A percentile compares a stretch with the other conserved stretches of the same genome.
Conservation (phyloP, 2,797 vertebrate species). For the Diglossa cyanea region DNA sequence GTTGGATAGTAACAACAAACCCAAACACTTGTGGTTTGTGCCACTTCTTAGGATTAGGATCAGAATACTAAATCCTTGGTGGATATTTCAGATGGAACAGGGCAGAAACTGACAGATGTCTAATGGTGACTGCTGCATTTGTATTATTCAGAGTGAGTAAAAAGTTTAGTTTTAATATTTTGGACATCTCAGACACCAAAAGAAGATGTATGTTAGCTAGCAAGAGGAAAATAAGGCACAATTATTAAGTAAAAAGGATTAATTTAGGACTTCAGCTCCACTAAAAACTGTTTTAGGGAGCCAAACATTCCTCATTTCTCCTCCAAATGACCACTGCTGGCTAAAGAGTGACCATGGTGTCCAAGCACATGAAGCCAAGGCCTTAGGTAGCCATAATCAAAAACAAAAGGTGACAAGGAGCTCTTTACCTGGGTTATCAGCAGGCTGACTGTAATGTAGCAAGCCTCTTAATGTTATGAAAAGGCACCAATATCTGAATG, state of each 20-base stretch:
- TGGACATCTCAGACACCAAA: not conserved
- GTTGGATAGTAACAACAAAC: not conserved
- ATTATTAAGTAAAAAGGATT: not conserved
- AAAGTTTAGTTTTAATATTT: not conserved
- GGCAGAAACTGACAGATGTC: not conserved
- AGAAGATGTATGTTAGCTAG: rapidly evolving
- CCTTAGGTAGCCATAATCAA: not conserved
- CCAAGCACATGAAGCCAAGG: not conserved
- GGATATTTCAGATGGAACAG: not conserved
- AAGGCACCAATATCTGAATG: not conserved
- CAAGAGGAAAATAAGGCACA: not conserved
- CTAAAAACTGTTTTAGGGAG: not conserved
- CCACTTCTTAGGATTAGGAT: not conserved
- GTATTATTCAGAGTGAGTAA: not conserved
- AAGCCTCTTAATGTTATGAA: not conserved
- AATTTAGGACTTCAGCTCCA: not conserved
- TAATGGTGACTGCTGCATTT: not conserved
- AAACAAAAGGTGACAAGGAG: not conserved
- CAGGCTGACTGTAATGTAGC: not conserved
- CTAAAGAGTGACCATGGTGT: not conserved
- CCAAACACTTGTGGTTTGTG: not conserved
- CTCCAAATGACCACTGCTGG: not conserved
- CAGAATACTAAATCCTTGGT: not conserved
- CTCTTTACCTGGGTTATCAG: not conserved
- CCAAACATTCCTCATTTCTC: not conserved